Percentiles rank a stretch among this genome's conserved stretches.
phyloP scores from a whole-genome alignment of 2,797 vertebrate genomes.

The Rhadinocentrus ornatus region DNA sequence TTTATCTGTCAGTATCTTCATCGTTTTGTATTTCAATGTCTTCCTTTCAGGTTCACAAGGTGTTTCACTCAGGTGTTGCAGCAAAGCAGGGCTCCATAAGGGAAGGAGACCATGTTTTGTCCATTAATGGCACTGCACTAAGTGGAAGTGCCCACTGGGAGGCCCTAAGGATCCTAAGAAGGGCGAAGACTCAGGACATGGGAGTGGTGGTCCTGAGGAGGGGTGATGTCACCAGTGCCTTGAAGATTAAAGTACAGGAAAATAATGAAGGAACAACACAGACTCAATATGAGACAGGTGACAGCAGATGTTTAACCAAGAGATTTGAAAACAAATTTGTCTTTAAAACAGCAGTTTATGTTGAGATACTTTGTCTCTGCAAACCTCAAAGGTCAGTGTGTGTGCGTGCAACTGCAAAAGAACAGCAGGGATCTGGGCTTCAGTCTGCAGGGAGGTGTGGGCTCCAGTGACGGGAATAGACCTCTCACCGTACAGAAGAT shows the following conservation, averaged over 20 bases:
- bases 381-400: slow-evolving; percentile 55
- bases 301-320: slow-evolving; percentile 12
- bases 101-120: slow-evolving; percentile 82
- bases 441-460: slow-evolving; percentile 83
- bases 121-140: slow-evolving; percentile 84
- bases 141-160: slow-evolving; percentile 77
- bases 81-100: slow-evolving; percentile 82
- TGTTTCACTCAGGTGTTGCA: slow-evolving; percentile 81
- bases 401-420: slow-evolving; percentile 79
- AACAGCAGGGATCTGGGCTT: slow-evolving; percentile 83
- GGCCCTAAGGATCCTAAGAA: slow-evolving; percentile 76
- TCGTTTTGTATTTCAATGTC: slow-evolving; percentile 4
- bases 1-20: not conserved
- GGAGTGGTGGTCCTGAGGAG: slow-evolving; percentile 84
- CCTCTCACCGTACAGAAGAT: slow-evolving; percentile 84
- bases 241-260: slow-evolving; percentile 23
- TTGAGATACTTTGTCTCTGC: not conserved
- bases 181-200: slow-evolving; percentile 72
- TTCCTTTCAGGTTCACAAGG: slow-evolving; percentile 81
- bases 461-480: slow-evolving; percentile 77
- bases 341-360: not conserved
- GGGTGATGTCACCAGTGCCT: slow-evolving; percentile 15
- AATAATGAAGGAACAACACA: slow-evolving; percentile 24
- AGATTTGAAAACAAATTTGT: not conserved
- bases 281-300: slow-evolving; percentile 61